These are phyloP conservation scores for Drosophila eugracilis DNA, from an alignment of 1,140 invertebrate genomes.

Conservation along the genomic window DNA sequence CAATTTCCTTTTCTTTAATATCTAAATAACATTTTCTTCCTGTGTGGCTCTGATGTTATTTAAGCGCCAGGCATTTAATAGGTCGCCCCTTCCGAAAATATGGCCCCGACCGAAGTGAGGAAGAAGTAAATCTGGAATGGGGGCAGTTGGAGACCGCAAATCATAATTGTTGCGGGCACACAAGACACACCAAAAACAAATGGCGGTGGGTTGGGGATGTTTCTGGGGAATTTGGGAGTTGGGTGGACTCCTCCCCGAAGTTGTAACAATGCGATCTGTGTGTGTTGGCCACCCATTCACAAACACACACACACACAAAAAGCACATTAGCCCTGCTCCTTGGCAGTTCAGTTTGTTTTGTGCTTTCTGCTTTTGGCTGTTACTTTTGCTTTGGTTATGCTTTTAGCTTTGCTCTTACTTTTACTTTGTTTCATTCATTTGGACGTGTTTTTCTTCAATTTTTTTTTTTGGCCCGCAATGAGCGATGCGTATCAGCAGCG, in stretches of 20 bases:
- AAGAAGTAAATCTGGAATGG: constrained; percentile 1
- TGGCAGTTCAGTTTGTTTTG: background rate
- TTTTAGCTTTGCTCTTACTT: constrained; percentile 2
- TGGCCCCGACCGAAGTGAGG: background rate
- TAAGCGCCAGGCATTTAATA: constrained; percentile 13
- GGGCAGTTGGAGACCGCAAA: constrained; percentile 56
- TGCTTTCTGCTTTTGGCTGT: constrained; percentile 1
- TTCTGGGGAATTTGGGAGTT: background rate
- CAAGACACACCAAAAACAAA: constrained; percentile 36
- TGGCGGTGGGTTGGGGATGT: background rate
- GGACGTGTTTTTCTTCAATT: constrained; percentile 9
- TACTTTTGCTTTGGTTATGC: constrained; percentile 5
- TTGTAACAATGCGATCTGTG: constrained; percentile 53
- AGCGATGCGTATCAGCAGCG: constrained; percentile 57
- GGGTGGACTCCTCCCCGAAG: constrained; percentile 1
- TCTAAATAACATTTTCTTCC: background rate
- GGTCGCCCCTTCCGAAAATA: background rate
- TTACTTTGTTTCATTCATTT: constrained; percentile 59
- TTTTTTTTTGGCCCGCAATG: constrained; percentile 5
- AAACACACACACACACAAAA: constrained; percentile 64
- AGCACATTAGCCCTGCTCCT: constrained; percentile 65
- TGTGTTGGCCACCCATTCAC: too few relatives aligned
- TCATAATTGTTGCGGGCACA: constrained; percentile 72
- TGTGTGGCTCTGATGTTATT: constrained; percentile 1
- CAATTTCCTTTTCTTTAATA: too few relatives aligned